Percentiles rank a stretch among this genome's conserved stretches.
phyloP scores from a whole-genome alignment of 1,140 invertebrate species.

The Trichonephila inaurata region DNA sequence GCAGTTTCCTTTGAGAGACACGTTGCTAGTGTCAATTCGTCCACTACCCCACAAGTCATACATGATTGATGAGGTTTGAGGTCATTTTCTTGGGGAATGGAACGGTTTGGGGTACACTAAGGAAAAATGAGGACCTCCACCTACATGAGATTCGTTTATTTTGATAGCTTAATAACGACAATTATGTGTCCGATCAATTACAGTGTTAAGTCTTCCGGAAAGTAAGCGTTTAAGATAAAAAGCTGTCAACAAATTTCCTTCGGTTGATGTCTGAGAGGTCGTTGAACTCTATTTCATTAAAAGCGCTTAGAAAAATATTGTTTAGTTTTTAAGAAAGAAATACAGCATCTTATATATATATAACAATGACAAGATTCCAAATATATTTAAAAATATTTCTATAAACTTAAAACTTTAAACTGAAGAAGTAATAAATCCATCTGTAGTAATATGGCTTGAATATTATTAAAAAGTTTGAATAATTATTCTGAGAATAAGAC shows the following conservation, averaged over 20 bases:
- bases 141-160: neutral
- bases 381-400: neutral
- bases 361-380: neutral
- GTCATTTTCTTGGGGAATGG: neutral
- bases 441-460: too few species aligned
- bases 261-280: neutral
- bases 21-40: constrained; percentile 10
- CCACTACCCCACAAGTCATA: neutral
- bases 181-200: constrained; percentile 4
- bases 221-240: neutral
- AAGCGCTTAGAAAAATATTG: neutral
- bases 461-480: too few species aligned
- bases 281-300: neutral
- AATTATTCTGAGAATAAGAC: too few species aligned
- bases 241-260: neutral
- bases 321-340: too few species aligned
- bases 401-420: neutral
- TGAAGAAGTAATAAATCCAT: neutral
- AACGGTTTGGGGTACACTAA: neutral
- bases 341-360: neutral
- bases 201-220: neutral
- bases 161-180: neutral
- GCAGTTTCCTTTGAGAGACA: neutral
- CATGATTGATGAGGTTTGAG: neutral
- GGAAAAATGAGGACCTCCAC: neutral